Base-by-base conservation (phyloP, 1,140 invertebrate species). In the Drosophila serrata region DNA sequence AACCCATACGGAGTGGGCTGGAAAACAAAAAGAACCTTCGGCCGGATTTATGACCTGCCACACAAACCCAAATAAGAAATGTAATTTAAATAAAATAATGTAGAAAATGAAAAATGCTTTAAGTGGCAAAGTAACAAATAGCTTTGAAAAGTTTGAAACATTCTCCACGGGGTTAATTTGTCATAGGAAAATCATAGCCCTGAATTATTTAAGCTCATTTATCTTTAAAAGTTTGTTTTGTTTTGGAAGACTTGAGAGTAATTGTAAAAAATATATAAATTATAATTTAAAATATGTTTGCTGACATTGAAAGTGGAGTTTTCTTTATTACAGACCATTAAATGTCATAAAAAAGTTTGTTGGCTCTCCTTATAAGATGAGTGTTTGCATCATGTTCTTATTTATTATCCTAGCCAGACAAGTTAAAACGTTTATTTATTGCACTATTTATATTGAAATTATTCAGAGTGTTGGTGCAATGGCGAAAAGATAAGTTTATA, bases 21-120 rank as follows among this genome's bases (percentile, higher is more conserved):
- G 22, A 46, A 46, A 46, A 46, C 1, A 33, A 19, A n/a, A 13
- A 17, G 24, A 64, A 43, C 27, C 37, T 31, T 64, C n/a, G 13
- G 9, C 15, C 15, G 35, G 39, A 64, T 65, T 65, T 65, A 68
- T 68, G 33, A 68, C 61, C 61, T 49, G 43, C 27, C 60, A 64
- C 19, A 64, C 27, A 40, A 49, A 22, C 40, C 27, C 9, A 42
- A 65, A 42, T 24, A 33, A 33, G 19, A 68, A 31, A 37, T 31
- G 35, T 49, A 68, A 40, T 65, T 65, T 33, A 31, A 49, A 19
- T 8, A 24, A 64, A 49, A 42, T n/a, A 29, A 15, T 13, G 17
- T 27, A 6, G 22, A 15, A 48, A 62, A 35, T 15, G 27, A 60
- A 60, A 49, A 51, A 51, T 51, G 31, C 29, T 61, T 42, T 51